These are phyloP conservation scores for Spinus olivaceus DNA, from an alignment of 2,797 vertebrate genomes.

Conservation along the genomic window DNA sequence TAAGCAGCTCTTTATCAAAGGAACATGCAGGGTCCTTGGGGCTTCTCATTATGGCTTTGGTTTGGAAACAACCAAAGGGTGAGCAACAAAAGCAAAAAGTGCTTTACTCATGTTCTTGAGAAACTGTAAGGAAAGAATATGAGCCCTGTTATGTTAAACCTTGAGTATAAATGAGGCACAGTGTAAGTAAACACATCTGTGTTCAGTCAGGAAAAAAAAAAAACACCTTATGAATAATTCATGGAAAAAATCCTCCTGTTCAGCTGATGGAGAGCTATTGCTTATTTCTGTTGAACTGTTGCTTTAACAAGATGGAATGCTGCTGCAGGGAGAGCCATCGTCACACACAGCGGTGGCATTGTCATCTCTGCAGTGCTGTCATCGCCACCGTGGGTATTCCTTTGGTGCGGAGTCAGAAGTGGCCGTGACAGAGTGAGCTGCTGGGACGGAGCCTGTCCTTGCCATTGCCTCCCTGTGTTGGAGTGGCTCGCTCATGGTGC, in stretches of 20 bases:
- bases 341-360: fast-evolving
- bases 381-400: fast-evolving
- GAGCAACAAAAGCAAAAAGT: slow-evolving; percentile 18
- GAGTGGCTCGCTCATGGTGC: fast-evolving
- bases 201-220: neutral
- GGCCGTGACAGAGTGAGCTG: neutral
- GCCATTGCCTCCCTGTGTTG: neutral
- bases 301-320: neutral
- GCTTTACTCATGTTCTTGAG: neutral
- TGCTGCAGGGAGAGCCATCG: neutral
- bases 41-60: slow-evolving; percentile 68
- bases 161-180: slow-evolving; percentile 63
- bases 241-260: slow-evolving; percentile 8
- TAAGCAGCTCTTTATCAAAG: slow-evolving; percentile 65
- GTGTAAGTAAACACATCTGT: slow-evolving; percentile 79
- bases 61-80: slow-evolving; percentile 49
- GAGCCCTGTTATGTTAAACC: slow-evolving; percentile 60
- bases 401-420: fast-evolving
- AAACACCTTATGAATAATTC: slow-evolving; percentile 22
- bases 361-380: neutral
- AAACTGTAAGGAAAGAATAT: slow-evolving; percentile 21
- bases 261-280: neutral
- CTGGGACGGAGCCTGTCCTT: neutral
- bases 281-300: neutral
- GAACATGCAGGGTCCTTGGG: slow-evolving; percentile 32